Conservation (phyloP, 2,888 invertebrate species). For the Acanthosepion lycidas region DNA sequence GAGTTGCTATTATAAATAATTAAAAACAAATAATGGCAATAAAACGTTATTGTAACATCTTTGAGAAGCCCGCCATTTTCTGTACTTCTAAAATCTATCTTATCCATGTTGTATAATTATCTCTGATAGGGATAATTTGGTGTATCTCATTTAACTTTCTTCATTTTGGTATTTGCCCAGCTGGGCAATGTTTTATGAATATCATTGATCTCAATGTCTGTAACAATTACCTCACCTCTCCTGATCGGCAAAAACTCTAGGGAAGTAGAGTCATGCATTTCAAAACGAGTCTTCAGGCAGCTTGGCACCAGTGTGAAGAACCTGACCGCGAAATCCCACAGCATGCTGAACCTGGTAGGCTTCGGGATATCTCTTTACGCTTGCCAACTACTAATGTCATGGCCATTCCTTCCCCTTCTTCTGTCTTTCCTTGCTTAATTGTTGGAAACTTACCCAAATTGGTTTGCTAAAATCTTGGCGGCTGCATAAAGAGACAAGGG, state of each 20-base stretch:
- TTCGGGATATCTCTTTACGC: neutral
- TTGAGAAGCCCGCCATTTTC: too few species aligned
- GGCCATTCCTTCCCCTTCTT: neutral
- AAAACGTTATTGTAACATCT: too few species aligned
- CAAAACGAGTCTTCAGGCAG: neutral
- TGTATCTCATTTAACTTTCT: neutral
- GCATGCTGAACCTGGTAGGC: neutral
- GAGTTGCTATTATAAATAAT: too few species aligned
- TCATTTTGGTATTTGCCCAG: neutral
- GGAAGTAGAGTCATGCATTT: neutral
- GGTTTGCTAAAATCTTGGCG: neutral
- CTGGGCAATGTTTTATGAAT: neutral
- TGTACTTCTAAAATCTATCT: neutral
- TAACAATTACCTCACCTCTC: neutral
- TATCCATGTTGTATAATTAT: neutral
- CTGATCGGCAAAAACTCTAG: slow-evolving; percentile 8
- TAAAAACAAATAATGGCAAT: too few species aligned
- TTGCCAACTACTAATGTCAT: slow-evolving; percentile 33
- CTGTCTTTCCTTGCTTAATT: neutral
- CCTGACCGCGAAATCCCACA: neutral
- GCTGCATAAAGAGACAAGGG: neutral
- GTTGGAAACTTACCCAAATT: neutral
- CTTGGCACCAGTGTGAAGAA: neutral
- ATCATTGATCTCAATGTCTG: neutral
- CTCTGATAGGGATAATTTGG: neutral